These are phyloP conservation scores for Psittacus erithacus DNA, from an alignment of 2,113 vertebrate species.

Conservation along the genomic window DNA sequence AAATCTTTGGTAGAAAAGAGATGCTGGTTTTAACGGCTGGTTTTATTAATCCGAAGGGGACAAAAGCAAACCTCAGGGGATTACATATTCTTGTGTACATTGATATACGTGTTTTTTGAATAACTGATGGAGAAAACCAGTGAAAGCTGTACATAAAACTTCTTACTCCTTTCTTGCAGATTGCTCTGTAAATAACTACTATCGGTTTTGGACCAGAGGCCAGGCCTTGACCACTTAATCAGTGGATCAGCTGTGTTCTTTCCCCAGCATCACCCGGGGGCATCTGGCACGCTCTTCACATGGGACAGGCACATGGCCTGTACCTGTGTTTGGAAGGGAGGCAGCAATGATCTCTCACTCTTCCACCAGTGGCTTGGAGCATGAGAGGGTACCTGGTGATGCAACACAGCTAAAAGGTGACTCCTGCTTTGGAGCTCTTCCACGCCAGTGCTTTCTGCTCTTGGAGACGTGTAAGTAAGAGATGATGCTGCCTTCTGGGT, in stretches of 20 bases:
- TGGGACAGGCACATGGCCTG: not conserved
- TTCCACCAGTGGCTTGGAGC: not conserved
- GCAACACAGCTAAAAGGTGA: not conserved
- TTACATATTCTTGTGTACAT: not conserved
- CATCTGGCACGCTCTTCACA: not conserved
- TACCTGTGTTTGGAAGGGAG: not conserved
- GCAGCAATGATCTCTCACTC: not conserved
- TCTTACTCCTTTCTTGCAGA: not conserved
- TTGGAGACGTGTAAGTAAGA: not conserved
- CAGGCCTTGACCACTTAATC: conserved; percentile 49
- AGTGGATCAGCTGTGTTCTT: conserved; percentile 59
- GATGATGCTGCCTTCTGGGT: not conserved
- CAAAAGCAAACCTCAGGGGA: not conserved
- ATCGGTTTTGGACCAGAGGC: not conserved
- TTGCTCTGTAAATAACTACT: not conserved
- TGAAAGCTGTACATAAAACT: not conserved
- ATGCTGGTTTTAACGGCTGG: not conserved
- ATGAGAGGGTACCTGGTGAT: not conserved
- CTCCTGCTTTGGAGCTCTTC: not conserved
- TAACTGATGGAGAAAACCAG: not conserved
- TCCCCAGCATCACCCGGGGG: not conserved
- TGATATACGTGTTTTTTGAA: not conserved
- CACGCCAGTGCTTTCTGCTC: not conserved
- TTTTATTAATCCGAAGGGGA: not conserved
- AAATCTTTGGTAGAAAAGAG: not conserved